phyloP scores from a whole-genome alignment of 2,888 invertebrate species.

The Aphidoletes aphidimyza region DNA sequence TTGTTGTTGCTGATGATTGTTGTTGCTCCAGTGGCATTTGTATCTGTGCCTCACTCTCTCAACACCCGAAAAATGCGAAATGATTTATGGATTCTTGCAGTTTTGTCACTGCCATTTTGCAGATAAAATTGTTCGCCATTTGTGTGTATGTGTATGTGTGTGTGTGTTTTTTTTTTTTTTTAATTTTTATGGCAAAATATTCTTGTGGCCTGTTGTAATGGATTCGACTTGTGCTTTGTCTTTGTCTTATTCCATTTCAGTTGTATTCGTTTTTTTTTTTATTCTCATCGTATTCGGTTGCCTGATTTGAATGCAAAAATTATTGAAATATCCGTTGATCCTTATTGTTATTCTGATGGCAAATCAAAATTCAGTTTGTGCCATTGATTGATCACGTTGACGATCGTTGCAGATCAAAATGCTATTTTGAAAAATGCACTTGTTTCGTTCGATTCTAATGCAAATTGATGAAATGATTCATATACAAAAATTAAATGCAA shows the following conservation, averaged over 20 bases:
- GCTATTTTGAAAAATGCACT: too few species aligned
- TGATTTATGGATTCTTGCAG: constrained; percentile 46
- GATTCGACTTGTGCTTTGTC: constrained; percentile 1
- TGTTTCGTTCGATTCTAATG: too few species aligned
- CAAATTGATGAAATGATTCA: too few species aligned
- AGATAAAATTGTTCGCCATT: background rate
- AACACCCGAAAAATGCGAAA: background rate
- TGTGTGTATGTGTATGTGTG: too few species aligned
- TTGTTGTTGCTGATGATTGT: background rate
- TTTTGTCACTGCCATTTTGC: constrained; percentile 49
- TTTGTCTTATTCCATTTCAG: background rate
- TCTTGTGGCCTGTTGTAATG: constrained; percentile 21
- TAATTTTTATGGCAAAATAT: background rate
- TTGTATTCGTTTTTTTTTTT: too few species aligned
- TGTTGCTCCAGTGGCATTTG: background rate
- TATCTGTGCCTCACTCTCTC: background rate
- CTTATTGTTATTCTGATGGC: background rate
- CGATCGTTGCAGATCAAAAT: background rate
- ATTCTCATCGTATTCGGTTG: too few species aligned
- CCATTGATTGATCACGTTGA: background rate
- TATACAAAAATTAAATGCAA: too few species aligned
- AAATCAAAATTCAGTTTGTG: background rate
- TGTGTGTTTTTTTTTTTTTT: background rate
- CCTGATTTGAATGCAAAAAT: background rate
- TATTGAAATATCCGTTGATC: background rate